Conservation (phyloP, 35 echinoderm and acorn worm genomes). For the Acanthaster planci region DNA sequence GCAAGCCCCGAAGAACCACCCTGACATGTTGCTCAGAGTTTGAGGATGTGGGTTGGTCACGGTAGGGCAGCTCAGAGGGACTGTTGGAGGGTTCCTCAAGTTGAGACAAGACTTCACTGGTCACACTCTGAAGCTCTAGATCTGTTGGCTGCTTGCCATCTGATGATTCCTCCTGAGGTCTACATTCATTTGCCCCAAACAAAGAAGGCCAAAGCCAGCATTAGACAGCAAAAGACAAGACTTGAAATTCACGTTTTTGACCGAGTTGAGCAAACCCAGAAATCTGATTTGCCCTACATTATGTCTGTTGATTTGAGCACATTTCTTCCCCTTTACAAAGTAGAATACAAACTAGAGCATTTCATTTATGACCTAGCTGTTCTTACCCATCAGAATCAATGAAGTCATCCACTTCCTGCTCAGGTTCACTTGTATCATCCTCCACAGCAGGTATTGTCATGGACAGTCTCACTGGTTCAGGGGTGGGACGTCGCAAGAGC, state of each 20-base stretch:
- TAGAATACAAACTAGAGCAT: too few relatives aligned
- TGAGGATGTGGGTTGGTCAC: conserved; percentile 27
- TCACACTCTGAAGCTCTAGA: conserved; percentile 56
- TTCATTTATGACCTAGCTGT: too few relatives aligned
- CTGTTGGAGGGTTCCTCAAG: conserved; percentile 1
- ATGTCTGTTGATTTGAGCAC: too few relatives aligned
- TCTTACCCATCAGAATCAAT: conserved; percentile 43
- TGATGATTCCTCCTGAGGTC: conserved; percentile 12
- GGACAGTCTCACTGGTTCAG: conserved; percentile 52
- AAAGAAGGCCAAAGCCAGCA: too few relatives aligned
- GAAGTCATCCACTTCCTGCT: conserved; percentile 40
- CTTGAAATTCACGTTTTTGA: too few relatives aligned
- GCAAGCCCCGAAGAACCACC: not conserved
- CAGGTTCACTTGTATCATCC: conserved; percentile 32
- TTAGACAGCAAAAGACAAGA: too few relatives aligned
- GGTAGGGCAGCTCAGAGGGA: not conserved
- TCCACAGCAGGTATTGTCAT: conserved; percentile 53
- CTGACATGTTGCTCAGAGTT: not conserved
- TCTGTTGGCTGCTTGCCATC: conserved; percentile 23
- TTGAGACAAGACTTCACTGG: conserved; percentile 49
- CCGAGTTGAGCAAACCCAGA: too few relatives aligned
- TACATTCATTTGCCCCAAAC: too few relatives aligned
- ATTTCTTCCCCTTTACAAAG: too few relatives aligned
- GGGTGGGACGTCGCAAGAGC: conserved; percentile 65
- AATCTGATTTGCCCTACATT: too few relatives aligned